Evolutionary conservation across 2,888 invertebrate genomes (phyloP).

Genomic region (Stenotaenia linearis): DNA sequence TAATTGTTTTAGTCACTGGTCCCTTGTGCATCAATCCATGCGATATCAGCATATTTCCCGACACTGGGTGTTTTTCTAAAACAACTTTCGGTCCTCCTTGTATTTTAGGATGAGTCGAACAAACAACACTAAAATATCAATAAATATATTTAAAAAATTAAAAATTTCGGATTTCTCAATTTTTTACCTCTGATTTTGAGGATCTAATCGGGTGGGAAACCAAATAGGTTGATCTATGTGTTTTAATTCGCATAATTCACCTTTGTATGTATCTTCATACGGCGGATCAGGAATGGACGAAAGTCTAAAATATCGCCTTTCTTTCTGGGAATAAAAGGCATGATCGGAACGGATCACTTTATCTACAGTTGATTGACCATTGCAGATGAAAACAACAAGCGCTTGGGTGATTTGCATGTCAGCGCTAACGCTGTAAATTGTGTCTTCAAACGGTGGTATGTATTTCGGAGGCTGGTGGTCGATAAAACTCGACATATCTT

Average conservation of each 20-base stretch:
- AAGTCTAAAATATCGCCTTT: background rate
- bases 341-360: background rate
- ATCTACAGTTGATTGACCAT: background rate
- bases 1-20: background rate
- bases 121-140: background rate
- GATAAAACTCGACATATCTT: background rate
- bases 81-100: background rate
- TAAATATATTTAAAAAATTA: background rate
- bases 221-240: background rate
- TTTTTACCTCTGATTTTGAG: background rate
- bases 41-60: background rate
- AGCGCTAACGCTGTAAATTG: background rate
- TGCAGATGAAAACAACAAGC: background rate
- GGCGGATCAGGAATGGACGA: background rate
- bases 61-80: background rate
- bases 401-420: background rate
- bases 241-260: background rate
- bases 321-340: background rate
- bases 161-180: background rate
- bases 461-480: background rate
- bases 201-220: background rate
- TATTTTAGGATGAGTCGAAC: background rate
- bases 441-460: background rate
- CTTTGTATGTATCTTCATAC: background rate
- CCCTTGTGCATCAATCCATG: background rate